Conservation (phyloP, 2,113 vertebrate species). For the Callithrix jacchus region DNA sequence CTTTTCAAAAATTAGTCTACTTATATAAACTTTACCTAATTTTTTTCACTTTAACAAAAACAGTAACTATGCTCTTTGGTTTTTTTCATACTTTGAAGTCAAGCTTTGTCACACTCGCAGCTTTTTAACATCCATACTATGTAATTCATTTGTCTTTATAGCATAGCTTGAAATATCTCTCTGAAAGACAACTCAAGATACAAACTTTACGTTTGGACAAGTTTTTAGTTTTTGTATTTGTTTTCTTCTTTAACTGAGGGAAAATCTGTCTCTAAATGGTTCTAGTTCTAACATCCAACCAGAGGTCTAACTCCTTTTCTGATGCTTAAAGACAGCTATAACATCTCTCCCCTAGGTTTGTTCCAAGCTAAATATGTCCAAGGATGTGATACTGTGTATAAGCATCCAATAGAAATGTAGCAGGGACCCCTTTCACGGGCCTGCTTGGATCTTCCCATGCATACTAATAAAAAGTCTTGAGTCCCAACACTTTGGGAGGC, state of each 20-base stretch:
- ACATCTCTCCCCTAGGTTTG: not conserved
- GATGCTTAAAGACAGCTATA: not conserved
- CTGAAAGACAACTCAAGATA: not conserved
- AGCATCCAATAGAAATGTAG: not conserved
- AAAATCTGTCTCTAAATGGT: not conserved
- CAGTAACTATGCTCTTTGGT: not conserved
- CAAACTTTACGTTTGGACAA: not conserved
- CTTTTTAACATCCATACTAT: not conserved
- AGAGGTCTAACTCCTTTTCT: not conserved
- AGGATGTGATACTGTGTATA: not conserved
- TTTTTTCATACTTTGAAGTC: not conserved
- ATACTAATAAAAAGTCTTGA: too few species aligned
- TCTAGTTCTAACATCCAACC: not conserved
- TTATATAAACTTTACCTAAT: not conserved
- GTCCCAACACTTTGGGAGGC: too few species aligned
- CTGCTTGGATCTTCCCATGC: too few species aligned
- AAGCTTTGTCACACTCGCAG: not conserved
- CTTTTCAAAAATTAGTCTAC: constrained; percentile 26
- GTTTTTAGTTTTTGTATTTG: not conserved
- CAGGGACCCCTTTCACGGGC: too few species aligned
- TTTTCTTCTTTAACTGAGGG: not conserved
- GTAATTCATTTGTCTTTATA: not conserved
- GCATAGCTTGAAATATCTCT: not conserved
- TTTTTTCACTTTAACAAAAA: not conserved
- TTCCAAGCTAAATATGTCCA: not conserved